Evolutionary conservation across 35 echinoderm and acorn worm genomes (phyloP).

Genomic region (Chiridota heheva): DNA sequence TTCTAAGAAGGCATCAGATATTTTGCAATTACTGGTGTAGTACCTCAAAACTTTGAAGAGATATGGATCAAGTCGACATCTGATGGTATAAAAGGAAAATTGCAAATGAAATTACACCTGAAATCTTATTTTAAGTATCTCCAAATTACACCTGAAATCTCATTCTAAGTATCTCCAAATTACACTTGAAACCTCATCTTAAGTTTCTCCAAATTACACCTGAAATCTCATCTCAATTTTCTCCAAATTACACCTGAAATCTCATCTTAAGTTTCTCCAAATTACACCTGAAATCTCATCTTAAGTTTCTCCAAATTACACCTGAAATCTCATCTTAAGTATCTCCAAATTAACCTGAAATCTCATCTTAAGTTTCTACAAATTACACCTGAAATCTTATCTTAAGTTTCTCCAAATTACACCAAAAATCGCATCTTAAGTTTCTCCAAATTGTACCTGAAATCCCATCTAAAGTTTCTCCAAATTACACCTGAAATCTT

Average conservation of each 20-base stretch:
- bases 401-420: too few species aligned
- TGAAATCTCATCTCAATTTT: background rate
- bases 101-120: background rate
- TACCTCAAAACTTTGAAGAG: conserved; percentile 87
- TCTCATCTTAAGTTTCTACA: too few species aligned
- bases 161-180: background rate
- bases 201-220: background rate
- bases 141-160: background rate
- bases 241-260: background rate
- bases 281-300: too few species aligned
- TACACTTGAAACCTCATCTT: background rate
- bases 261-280: background rate
- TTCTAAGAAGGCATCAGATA: conserved; percentile 80
- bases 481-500: too few species aligned
- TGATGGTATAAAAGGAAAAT: conserved; percentile 10
- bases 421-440: too few species aligned
- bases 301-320: too few species aligned
- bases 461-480: too few species aligned
- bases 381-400: too few species aligned
- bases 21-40: conserved; percentile 75
- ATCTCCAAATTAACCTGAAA: too few species aligned
- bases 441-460: too few species aligned
- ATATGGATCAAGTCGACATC: conserved; percentile 83
- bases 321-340: too few species aligned
- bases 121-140: background rate